Conservation (phyloP, 2,113 vertebrate species). For the Crotalus horridus region DNA sequence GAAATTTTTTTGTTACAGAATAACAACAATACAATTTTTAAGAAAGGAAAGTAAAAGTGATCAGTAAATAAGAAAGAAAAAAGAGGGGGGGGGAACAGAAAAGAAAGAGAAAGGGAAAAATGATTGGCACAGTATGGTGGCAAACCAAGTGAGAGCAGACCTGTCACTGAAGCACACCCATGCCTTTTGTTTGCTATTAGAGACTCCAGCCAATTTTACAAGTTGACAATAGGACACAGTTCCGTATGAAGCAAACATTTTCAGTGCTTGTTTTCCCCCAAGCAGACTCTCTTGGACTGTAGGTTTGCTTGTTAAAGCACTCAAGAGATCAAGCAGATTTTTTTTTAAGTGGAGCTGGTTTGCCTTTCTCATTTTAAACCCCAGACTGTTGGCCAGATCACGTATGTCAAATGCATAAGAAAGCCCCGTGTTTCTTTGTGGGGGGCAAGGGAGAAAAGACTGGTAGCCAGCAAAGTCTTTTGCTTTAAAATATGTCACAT, state of each 20-base stretch:
- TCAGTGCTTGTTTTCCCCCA: conserved; percentile 26
- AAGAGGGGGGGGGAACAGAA: accelerated
- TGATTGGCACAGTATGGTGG: neutral
- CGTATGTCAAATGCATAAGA: neutral
- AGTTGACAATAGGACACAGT: neutral
- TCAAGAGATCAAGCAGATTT: conserved; percentile 30
- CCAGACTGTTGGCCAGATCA: neutral
- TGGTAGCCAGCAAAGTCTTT: neutral
- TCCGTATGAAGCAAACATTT: conserved; percentile 34
- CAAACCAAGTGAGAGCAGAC: neutral
- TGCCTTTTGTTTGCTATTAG: neutral
- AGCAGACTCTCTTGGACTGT: conserved; percentile 44
- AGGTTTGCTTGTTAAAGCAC: conserved; percentile 24
- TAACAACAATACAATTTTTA: neutral
- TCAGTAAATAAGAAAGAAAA: neutral
- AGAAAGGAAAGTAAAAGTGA: neutral
- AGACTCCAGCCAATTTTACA: neutral
- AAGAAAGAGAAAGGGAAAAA: neutral
- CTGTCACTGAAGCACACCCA: neutral
- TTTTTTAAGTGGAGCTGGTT: conserved; percentile 12
- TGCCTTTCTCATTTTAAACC: conserved; percentile 32
- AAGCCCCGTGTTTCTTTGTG: neutral
- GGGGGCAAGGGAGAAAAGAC: no score
- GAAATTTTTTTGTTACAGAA: neutral
- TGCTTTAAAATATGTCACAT: neutral